Percentiles rank a stretch among this genome's conserved stretches.
phyloP scores from a whole-genome alignment of 2,888 invertebrate species.

The Thyatira batis region DNA sequence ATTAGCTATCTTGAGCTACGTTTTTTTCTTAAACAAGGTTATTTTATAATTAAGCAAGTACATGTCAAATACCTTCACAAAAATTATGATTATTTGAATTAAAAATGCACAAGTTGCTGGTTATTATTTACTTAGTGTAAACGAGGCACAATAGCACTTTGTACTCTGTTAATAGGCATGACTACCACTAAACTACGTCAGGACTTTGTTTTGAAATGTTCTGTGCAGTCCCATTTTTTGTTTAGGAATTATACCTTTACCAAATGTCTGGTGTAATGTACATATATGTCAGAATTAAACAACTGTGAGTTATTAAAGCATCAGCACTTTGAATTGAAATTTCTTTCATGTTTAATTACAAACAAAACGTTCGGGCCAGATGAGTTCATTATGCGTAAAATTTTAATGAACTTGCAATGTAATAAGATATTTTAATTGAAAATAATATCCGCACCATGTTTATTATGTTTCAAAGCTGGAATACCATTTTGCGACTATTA shows the following conservation, averaged over 20 bases:
- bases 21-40: too few species aligned
- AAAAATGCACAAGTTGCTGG: background rate
- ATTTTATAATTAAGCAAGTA: too few species aligned
- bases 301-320: background rate
- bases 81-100: too few species aligned
- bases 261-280: slow-evolving; percentile 1
- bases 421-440: background rate
- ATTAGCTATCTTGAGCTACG: too few species aligned
- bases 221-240: slow-evolving; percentile 12
- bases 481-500: too few species aligned
- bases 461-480: background rate
- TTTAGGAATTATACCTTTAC: slow-evolving; percentile 18
- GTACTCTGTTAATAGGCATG: slow-evolving; percentile 26
- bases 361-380: slow-evolving; percentile 13
- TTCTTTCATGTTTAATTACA: slow-evolving; percentile 1
- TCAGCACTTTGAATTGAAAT: background rate
- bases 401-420: background rate
- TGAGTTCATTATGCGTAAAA: slow-evolving; percentile 2
- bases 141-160: slow-evolving; percentile 15
- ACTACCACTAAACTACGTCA: slow-evolving; percentile 18
- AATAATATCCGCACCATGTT: slow-evolving; percentile 1
- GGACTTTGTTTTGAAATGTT: slow-evolving; percentile 13
- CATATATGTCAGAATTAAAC: background rate
- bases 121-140: background rate
- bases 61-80: too few species aligned